Conservation (phyloP, 2,113 vertebrate genomes). For the Myotis davidii region DNA sequence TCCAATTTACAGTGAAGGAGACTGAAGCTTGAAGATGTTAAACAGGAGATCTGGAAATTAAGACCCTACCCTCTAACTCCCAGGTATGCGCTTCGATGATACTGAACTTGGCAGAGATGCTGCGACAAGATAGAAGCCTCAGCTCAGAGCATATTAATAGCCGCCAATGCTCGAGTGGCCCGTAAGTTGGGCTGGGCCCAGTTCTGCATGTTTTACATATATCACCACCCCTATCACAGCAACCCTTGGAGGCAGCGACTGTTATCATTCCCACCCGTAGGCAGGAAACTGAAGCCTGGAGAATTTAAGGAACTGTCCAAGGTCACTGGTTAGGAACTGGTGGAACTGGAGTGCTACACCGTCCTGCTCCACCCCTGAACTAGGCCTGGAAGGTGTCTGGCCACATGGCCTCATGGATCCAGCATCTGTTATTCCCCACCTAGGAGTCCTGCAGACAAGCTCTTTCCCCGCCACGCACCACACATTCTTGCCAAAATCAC, state of each 20-base stretch:
- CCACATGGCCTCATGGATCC: not conserved
- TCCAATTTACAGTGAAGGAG: not conserved
- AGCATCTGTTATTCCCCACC: not conserved
- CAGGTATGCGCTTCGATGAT: not conserved
- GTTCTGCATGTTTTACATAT: not conserved
- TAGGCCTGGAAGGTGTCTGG: not conserved
- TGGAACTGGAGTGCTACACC: not conserved
- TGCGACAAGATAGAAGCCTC: not conserved
- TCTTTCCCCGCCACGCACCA: not conserved
- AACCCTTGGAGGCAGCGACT: not conserved
- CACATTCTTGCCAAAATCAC: not conserved
- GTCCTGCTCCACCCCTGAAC: not conserved
- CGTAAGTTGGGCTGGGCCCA: fast-evolving
- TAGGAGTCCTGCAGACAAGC: not conserved
- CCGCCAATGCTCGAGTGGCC: fast-evolving
- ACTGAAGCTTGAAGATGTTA: not conserved
- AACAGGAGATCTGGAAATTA: not conserved
- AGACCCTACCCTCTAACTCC: not conserved
- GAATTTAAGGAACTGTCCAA: not conserved
- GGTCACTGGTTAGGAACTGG: not conserved
- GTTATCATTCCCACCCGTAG: not conserved
- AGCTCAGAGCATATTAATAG: not conserved
- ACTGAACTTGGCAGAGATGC: not conserved
- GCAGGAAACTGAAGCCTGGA: not conserved
- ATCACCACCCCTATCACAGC: not conserved